Percentiles rank a stretch among this genome's conserved stretches.
These are phyloP conservation scores for Sceliomorpha sp. DNA, from an alignment of 2,888 invertebrate species.

Conservation along the genomic window DNA sequence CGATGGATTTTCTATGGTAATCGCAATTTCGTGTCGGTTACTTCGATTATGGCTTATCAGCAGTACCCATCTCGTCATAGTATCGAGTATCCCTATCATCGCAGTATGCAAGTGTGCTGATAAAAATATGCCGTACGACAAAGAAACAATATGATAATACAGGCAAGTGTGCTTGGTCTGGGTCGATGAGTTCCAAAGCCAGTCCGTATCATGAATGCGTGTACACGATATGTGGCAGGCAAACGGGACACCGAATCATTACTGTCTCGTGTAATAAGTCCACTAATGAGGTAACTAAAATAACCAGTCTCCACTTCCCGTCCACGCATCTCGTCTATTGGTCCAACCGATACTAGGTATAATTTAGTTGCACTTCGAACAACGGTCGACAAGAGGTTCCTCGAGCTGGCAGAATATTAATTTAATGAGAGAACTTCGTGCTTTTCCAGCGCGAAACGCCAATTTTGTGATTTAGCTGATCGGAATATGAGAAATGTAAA, in stretches of 20 bases:
- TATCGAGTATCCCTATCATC: conserved; percentile 29
- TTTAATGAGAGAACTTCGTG: no score
- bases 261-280: conserved; percentile 2
- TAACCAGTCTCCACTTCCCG: conserved; percentile 26
- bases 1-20: conserved; percentile 14
- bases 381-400: no score
- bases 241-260: conserved; percentile 38
- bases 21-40: conserved; percentile 14
- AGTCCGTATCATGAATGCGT: conserved; percentile 24
- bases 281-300: conserved; percentile 17
- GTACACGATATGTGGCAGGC: conserved; percentile 44
- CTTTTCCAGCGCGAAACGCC: no score
- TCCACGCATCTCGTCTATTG: no score
- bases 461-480: no score
- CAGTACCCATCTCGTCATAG: conserved; percentile 36
- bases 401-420: no score
- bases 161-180: conserved; percentile 47
- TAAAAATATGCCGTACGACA: conserved; percentile 35
- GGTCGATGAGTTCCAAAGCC: conserved; percentile 46
- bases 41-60: conserved; percentile 18
- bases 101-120: conserved; percentile 39
- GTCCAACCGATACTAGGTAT: no score
- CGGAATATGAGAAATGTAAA: no score
- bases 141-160: conserved; percentile 28
- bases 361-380: no score